Evolutionary conservation across 2,797 vertebrate species (phyloP).

Genomic region (Lacerta bilineata): DNA sequence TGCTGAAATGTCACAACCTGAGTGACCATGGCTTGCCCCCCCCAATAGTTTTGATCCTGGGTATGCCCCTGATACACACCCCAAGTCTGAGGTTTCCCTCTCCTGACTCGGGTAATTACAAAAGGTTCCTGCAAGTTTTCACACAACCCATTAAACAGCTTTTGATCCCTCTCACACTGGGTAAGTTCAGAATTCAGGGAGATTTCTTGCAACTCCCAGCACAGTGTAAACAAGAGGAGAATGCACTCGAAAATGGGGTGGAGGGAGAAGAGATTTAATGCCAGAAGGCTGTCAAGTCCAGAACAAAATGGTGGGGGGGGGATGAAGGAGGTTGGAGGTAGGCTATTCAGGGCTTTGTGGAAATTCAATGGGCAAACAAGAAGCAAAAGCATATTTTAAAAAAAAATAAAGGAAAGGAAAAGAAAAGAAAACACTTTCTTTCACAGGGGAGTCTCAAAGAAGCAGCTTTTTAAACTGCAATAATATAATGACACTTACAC

Average conservation of each 20-base stretch:
- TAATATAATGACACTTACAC: slow-evolving; percentile 44
- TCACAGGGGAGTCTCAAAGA: background rate
- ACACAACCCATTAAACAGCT: background rate
- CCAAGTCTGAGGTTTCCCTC: too few relatives aligned
- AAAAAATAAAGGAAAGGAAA: background rate
- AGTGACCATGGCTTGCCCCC: too few relatives aligned
- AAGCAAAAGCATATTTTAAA: background rate
- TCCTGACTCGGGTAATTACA: too few relatives aligned
- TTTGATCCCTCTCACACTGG: background rate
- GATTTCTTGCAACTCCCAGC: background rate
- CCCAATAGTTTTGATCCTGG: too few relatives aligned
- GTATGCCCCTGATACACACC: too few relatives aligned
- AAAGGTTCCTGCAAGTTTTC: background rate
- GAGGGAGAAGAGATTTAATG: slow-evolving; percentile 28
- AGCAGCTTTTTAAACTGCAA: slow-evolving; percentile 31
- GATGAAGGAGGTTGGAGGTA: background rate
- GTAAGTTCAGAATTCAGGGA: background rate
- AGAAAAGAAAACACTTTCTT: slow-evolving; percentile 10
- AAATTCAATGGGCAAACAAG: slow-evolving; percentile 39
- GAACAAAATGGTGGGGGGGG: slow-evolving; percentile 15
- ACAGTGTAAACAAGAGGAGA: slow-evolving; percentile 35
- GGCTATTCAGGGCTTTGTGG: slow-evolving; percentile 38
- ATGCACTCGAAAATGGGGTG: slow-evolving; percentile 20
- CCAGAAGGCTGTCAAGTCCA: slow-evolving; percentile 25
- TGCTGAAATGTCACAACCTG: too few relatives aligned